Evolutionary conservation across 1,140 invertebrate genomes (phyloP).

Genomic region (Sycophila sp.): DNA sequence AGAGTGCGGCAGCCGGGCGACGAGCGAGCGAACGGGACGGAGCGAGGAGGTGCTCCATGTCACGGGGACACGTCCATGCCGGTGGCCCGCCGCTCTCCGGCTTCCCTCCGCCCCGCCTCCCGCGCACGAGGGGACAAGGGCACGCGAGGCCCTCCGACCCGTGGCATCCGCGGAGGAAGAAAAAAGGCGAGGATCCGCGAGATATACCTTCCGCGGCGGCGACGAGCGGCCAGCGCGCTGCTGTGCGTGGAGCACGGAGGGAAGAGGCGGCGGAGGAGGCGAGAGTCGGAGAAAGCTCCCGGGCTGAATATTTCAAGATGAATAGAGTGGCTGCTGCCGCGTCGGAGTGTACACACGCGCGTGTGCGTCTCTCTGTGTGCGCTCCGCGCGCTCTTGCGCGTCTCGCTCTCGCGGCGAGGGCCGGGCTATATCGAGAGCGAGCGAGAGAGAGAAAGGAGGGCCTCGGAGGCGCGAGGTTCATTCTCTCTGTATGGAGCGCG

Average conservation of each 20-base stretch:
- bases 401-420: too few species aligned
- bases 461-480: conserved; percentile 9
- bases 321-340: conserved; percentile 29
- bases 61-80: conserved; percentile 32
- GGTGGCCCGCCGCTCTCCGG: conserved; percentile 28
- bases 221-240: not conserved
- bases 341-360: not conserved
- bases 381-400: not conserved
- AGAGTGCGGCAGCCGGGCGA: not conserved
- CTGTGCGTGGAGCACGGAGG: not conserved
- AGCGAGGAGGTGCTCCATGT: conserved; percentile 16
- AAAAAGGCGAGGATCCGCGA: not conserved
- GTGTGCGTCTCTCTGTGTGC: not conserved
- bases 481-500: conserved; percentile 12
- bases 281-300: conserved; percentile 29
- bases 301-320: conserved; percentile 37
- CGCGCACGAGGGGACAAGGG: not conserved
- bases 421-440: conserved; percentile 14
- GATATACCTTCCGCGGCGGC: conserved; percentile 13
- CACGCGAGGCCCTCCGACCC: not conserved
- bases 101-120: not conserved
- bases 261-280: not conserved
- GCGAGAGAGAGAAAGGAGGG: not conserved
- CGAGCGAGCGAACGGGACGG: not conserved
- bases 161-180: not conserved